Conservation (phyloP, 2,888 invertebrate species). For the Lysandra coridon region DNA sequence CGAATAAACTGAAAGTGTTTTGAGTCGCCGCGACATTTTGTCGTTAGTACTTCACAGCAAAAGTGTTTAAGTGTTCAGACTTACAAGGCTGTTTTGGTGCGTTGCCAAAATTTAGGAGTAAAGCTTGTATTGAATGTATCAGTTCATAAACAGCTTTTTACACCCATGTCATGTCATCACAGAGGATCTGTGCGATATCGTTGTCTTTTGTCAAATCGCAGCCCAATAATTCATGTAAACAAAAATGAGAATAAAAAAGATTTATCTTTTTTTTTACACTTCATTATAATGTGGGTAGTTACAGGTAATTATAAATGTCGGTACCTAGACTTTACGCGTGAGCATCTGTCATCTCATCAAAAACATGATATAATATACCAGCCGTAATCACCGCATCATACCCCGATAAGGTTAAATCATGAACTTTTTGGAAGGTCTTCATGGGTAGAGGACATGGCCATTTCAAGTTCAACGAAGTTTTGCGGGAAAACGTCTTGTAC, state of each 20-base stretch:
- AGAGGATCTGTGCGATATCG: too few relatives aligned
- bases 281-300: too few relatives aligned
- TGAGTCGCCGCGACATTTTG: neutral
- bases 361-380: neutral
- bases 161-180: too few relatives aligned
- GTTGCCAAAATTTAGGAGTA: neutral
- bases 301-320: neutral
- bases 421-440: neutral
- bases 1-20: neutral
- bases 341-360: conserved; percentile 12
- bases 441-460: neutral
- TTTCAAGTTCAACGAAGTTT: neutral
- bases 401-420: conserved; percentile 1
- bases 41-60: neutral
- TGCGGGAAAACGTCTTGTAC: neutral
- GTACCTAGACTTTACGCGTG: neutral
- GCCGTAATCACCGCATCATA: neutral
- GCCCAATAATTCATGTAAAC: too few relatives aligned
- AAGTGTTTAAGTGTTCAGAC: neutral
- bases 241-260: too few relatives aligned
- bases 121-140: too few relatives aligned
- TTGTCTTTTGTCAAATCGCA: too few relatives aligned
- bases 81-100: neutral
- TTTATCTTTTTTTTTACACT: too few relatives aligned
- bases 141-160: too few relatives aligned